Evolutionary conservation across 2,797 vertebrate genomes (phyloP).

Genomic region (Threskiornis aethiopicus): DNA sequence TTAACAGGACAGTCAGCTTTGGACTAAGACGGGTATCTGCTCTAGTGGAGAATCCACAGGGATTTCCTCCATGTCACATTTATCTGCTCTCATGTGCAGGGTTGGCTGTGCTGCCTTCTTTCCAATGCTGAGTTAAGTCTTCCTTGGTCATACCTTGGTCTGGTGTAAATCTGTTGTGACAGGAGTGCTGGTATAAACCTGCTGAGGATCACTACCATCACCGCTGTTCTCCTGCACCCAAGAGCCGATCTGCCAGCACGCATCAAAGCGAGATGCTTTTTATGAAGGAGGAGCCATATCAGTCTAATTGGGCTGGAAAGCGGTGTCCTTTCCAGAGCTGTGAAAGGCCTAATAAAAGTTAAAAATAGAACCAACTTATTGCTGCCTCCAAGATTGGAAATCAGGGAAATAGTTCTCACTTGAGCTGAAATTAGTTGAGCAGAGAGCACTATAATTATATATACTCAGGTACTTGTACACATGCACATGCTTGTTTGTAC

Average conservation of each 20-base stretch:
- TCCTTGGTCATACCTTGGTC: neutral
- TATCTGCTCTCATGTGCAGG: neutral
- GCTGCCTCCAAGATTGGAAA: neutral
- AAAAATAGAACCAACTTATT: neutral
- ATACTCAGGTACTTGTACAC: neutral
- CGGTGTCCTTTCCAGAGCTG: neutral
- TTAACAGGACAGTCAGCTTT: neutral
- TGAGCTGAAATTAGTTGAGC: neutral
- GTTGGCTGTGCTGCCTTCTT: neutral
- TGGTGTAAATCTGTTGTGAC: neutral
- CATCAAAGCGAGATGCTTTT: neutral
- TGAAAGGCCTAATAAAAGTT: neutral
- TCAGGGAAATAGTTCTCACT: neutral
- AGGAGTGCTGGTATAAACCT: neutral
- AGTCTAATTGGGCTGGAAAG: neutral
- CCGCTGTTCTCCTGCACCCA: neutral
- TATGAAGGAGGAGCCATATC: neutral
- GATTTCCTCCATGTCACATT: neutral
- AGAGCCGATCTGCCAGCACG: neutral
- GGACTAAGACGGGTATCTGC: neutral
- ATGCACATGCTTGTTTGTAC: neutral
- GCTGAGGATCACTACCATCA: neutral
- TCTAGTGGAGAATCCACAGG: neutral
- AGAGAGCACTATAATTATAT: neutral
- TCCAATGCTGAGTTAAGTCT: neutral